A percentile compares a stretch with the other conserved stretches of the same genome.
phyloP scores from a whole-genome alignment of 35 echinoderm and acorn worm species.

The Anneissia japonica region DNA sequence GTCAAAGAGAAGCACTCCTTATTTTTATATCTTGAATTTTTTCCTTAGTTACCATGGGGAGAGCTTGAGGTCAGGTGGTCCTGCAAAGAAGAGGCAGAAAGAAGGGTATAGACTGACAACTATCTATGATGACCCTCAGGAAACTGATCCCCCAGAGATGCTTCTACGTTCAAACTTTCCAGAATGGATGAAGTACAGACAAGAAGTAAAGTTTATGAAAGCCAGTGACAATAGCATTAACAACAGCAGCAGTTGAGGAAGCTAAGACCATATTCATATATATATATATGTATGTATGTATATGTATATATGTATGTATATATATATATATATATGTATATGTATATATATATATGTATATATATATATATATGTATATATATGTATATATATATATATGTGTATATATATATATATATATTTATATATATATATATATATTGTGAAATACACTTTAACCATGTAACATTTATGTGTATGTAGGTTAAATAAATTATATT shows the following conservation, averaged over 20 bases:
- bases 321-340: conserved; percentile 1
- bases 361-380: conserved; percentile 1
- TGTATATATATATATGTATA: not conserved
- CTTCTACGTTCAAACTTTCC: conserved; percentile 61
- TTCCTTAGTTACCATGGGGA: conserved; percentile 73
- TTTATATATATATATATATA: conserved; percentile 1
- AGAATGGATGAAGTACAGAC: conserved; percentile 58
- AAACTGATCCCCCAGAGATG: conserved; percentile 44
- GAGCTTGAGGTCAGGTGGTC: conserved; percentile 14
- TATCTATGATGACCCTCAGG: conserved; percentile 65
- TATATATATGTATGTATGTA: not conserved
- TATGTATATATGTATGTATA: not conserved
- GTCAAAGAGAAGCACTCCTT: not conserved
- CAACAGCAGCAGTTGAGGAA: too few relatives aligned
- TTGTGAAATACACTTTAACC: too few relatives aligned
- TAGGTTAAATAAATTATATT: too few relatives aligned
- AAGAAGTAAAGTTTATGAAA: conserved; percentile 53
- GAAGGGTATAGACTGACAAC: conserved; percentile 59
- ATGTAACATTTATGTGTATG: too few relatives aligned
- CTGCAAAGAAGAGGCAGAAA: conserved; percentile 35
- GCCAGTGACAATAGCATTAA: too few relatives aligned
- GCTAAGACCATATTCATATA: not conserved
- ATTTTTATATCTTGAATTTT: too few relatives aligned
- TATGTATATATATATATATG: not conserved
- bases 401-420: conserved; percentile 1